These are phyloP conservation scores for Lasioglossum villosulum DNA, from an alignment of 2,888 invertebrate species.

Conservation along the genomic window DNA sequence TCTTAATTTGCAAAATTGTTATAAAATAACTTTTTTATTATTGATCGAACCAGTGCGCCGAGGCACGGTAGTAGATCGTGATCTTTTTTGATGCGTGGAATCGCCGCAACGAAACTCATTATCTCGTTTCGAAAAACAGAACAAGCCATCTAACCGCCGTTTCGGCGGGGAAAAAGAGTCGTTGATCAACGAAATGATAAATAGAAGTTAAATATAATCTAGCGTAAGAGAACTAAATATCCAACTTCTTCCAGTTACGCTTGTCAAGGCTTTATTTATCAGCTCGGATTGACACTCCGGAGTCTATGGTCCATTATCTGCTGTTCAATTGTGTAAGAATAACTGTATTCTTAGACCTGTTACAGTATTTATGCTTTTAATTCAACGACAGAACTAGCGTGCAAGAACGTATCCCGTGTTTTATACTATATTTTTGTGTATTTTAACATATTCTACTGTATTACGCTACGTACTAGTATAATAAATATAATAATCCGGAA, in stretches of 20 bases:
- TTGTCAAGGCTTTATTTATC: background rate
- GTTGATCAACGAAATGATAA: constrained; percentile 28
- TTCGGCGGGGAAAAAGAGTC: constrained; percentile 1
- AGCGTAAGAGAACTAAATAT: background rate
- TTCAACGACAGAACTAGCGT: background rate
- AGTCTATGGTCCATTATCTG: background rate
- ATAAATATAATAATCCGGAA: too few species aligned
- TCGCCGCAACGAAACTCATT: constrained; percentile 64
- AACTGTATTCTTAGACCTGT: background rate
- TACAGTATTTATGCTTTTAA: background rate
- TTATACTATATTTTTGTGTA: background rate
- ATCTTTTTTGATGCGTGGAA: constrained; percentile 60
- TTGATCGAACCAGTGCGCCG: too few species aligned
- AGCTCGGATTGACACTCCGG: background rate
- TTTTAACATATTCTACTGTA: too few species aligned
- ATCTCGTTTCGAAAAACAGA: constrained; percentile 45
- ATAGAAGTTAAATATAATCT: background rate
- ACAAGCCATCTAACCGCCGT: constrained; percentile 46
- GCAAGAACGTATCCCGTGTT: background rate
- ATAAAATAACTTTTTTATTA: too few species aligned
- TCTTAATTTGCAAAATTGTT: too few species aligned
- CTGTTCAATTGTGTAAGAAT: background rate
- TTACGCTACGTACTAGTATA: too few species aligned
- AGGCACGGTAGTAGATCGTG: constrained; percentile 44
- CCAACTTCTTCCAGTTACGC: background rate